Percentiles rank a stretch among this genome's conserved stretches.
Conservation (phyloP, 2,888 invertebrate genomes). For the Syrista parreyssii region DNA sequence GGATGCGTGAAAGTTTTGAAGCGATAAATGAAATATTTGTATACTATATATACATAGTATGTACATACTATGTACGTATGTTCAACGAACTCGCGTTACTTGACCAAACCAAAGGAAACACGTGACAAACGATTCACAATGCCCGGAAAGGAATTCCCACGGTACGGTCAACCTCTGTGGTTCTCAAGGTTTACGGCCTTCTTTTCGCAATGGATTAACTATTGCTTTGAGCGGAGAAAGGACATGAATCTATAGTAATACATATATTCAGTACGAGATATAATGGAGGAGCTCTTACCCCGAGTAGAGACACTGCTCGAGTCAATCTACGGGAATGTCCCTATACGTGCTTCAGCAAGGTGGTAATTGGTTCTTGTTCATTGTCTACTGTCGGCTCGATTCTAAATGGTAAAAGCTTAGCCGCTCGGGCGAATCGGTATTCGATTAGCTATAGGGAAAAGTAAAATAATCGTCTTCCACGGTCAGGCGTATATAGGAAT, state of each 20-base stretch:
- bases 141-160: background rate
- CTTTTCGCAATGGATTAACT: background rate
- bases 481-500: background rate
- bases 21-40: background rate
- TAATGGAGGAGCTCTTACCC: background rate
- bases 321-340: background rate
- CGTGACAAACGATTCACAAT: background rate
- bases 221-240: background rate
- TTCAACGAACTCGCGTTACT: background rate
- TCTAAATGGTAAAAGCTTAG: background rate
- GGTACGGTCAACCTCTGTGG: background rate
- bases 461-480: background rate
- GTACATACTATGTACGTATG: background rate
- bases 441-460: background rate
- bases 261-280: background rate
- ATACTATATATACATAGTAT: background rate
- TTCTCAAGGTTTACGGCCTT: background rate
- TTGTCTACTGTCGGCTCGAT: background rate
- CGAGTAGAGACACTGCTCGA: background rate
- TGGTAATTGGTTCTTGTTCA: conserved; percentile 4
- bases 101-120: background rate
- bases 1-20: background rate
- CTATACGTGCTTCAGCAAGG: background rate
- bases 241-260: background rate
- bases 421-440: background rate